phyloP scores from a whole-genome alignment of 2,113 vertebrate genomes.

The Strix aluco region DNA sequence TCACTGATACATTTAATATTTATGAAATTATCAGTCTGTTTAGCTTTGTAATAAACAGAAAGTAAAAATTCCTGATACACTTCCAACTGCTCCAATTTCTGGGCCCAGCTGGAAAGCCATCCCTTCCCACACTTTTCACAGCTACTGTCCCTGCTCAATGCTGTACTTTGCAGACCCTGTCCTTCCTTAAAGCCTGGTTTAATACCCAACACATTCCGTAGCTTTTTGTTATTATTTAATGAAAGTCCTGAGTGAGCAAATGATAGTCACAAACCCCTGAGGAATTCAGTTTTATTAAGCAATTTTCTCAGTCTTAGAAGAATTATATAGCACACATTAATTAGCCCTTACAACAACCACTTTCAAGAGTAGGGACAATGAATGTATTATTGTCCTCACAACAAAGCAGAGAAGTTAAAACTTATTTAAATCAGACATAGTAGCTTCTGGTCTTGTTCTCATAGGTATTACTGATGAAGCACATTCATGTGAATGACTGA shows the following conservation, averaged over 20 bases:
- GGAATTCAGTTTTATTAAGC: neutral
- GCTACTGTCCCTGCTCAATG: neutral
- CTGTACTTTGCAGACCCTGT: neutral
- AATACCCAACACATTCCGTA: neutral
- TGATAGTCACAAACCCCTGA: neutral
- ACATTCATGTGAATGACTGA: neutral
- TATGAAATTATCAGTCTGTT: neutral
- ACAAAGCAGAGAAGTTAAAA: neutral
- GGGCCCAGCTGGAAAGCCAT: neutral
- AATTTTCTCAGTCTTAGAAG: neutral
- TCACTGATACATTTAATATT: neutral
- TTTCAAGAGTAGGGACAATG: neutral
- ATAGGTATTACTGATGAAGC: neutral
- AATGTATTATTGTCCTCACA: neutral
- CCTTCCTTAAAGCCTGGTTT: neutral
- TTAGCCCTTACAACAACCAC: neutral
- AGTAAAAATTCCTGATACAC: neutral
- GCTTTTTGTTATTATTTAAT: neutral
- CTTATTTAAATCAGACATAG: neutral
- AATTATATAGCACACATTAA: neutral
- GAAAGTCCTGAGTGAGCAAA: neutral
- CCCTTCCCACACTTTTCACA: neutral
- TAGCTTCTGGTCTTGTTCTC: neutral
- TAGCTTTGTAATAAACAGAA: neutral
- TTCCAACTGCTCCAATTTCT: neutral